Base-by-base conservation (phyloP, 2,888 invertebrate genomes). In the Platerodrilus igneus region DNA sequence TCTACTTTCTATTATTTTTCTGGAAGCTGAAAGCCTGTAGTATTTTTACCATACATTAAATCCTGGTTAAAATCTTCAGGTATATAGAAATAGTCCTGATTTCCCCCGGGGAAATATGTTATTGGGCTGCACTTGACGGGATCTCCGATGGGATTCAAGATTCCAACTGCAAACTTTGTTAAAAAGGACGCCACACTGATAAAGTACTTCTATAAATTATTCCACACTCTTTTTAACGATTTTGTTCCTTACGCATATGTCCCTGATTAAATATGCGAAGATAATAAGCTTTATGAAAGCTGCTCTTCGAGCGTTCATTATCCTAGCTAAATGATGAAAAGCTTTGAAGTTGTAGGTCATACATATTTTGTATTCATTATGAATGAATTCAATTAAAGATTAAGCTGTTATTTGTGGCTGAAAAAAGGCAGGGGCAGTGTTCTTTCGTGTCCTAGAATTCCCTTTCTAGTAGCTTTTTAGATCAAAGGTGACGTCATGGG, bases 51-150 rank as follows among this genome's bases (percentile, higher is more conserved):
- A 20, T 32, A 45, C 45, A 48, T 52, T 52, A 53, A 51, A 53
- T 49, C 46, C 43, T 37, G 38, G 45, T 48, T 47, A 51, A 53
- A 48, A 50, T 47, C 47, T 44, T 42, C 49, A 49, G 48, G 52
- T 51, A 47, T 48, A 48, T 41, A 37, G 42, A 45, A 45, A 45
- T 44, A 47, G 43, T 45, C 40, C 45, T 60, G 59, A 60, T 60
- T 60, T 60, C 60, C 60, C 59, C 31, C 22, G 51, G 43, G 59
- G 50, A 53, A 46, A 53, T 57, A 53, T 51, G 54, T 56, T 58
- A 54, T 51, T 48, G 55, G 51, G 50, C 45, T n/a, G 49, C 50
- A 48, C 51, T 47, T 53, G 52, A 53, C 52, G 48, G 45, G 46
- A 43, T 45, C 42, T 50, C 47, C 52, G 33, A 20, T 42, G 48